Evolutionary conservation across 1,140 invertebrate species (phyloP).

Genomic region (Penaeus japonicus): DNA sequence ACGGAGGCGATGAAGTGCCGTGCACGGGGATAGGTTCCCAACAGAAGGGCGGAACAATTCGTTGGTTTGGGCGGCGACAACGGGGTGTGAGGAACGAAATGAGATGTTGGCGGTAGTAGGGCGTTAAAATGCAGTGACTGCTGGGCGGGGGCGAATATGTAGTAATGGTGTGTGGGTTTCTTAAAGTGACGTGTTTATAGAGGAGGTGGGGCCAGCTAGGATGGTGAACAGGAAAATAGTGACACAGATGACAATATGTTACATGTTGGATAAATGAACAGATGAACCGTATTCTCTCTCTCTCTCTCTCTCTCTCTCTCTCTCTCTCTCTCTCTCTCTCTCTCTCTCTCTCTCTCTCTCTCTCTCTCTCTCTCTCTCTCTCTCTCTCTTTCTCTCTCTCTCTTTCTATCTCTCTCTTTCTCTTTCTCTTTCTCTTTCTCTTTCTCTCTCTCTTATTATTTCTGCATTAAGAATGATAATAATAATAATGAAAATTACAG

Average conservation of each 20-base stretch:
- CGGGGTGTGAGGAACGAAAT: no score
- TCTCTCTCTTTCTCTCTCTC: not conserved
- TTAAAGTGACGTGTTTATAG: no score
- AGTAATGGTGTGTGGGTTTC: no score
- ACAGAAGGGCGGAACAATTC: no score
- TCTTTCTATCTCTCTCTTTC: not conserved
- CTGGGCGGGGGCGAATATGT: no score
- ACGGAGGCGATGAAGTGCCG: not conserved
- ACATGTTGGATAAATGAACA: not conserved
- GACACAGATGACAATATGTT: not conserved
- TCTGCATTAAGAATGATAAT: no score
- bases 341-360: not conserved
- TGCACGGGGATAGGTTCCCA: no score
- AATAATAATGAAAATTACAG: no score
- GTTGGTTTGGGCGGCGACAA: no score
- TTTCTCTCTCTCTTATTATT: not conserved
- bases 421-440: not conserved
- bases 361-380: not conserved
- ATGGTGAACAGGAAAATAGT: not conserved
- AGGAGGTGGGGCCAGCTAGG: no score
- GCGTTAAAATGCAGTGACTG: no score
- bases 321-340: not conserved
- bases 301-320: not conserved
- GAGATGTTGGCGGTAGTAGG: no score
- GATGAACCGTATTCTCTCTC: not conserved